Evolutionary conservation across 30 jellyfish, hydroid and myxozoan genomes (phyloP).

Genomic region (Chironex yamaguchii): DNA sequence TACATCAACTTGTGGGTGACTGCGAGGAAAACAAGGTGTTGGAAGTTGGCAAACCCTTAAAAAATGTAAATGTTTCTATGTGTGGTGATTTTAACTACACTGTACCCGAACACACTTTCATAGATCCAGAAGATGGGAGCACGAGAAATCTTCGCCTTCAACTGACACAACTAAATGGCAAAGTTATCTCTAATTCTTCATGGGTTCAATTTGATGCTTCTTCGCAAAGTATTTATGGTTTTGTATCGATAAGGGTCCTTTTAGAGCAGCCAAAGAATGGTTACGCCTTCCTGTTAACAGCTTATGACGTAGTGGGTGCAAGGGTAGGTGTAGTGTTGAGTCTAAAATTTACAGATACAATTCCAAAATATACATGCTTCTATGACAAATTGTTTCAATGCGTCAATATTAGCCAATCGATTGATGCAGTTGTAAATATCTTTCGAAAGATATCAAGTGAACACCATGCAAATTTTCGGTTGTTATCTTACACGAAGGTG

Average conservation of each 20-base stretch:
- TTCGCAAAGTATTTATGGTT: conserved; percentile 65
- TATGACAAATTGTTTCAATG: background rate
- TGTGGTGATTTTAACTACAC: conserved; percentile 33
- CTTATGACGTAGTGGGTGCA: conserved; percentile 50
- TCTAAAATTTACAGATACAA: conserved; percentile 11
- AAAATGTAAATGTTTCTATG: background rate
- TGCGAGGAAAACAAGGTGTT: background rate
- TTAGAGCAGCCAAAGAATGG: conserved; percentile 58
- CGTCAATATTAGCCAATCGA: background rate
- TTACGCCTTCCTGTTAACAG: conserved; percentile 37
- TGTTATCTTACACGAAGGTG: background rate
- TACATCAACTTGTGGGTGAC: background rate
- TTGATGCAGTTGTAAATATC: background rate
- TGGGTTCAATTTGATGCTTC: conserved; percentile 77
- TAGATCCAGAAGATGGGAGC: conserved; percentile 72
- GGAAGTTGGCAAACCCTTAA: background rate
- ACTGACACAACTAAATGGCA: background rate
- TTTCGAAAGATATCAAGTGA: background rate
- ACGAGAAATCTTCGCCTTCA: conserved; percentile 1
- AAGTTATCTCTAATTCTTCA: conserved; percentile 2
- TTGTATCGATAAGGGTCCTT: conserved; percentile 67
- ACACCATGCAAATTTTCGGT: background rate
- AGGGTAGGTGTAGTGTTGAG: background rate
- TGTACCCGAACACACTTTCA: conserved; percentile 48
- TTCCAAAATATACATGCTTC: conserved; percentile 11